Base-by-base conservation (phyloP, 1,140 invertebrate genomes). In the Ridgeia piscesae region DNA sequence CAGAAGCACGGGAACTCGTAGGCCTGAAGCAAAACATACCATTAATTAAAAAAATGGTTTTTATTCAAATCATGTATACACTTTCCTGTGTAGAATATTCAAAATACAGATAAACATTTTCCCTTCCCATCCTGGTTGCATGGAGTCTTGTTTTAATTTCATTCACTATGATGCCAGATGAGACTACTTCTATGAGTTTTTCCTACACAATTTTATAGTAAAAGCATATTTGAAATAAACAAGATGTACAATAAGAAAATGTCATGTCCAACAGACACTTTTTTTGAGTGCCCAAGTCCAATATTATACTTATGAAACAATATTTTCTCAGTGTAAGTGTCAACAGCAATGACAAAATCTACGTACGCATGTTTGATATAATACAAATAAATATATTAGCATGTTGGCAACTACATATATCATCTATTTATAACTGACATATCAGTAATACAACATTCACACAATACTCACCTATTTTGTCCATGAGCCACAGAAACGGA, bases 401-500 rank as follows among this genome's bases (percentile, higher is more conserved):
- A n/a, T n/a, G n/a, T n/a, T n/a, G n/a, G n/a, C n/a, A n/a, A n/a
- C n/a, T n/a, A n/a, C n/a, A n/a, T 42, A 42, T 11, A 77, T 31
- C 58, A 77, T 77, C 58, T 77, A 77, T 21, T 4, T 77, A 31
- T 77, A 17, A 77, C 58, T 77, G 17, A 77, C n/a, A n/a, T n/a
- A n/a, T n/a, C n/a, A 77, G 27, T 77, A 77, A 77, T 31, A 77
- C 6, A 90, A 17, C 8, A 6, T n/a, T n/a, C n/a, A 90, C 17
- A 33, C 35, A 27, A 90, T 21, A 90, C 31, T 50, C 31, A 93
- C 93, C 93, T 90, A 92, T 92, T 35, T 92, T 34, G 89, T 93
- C 93, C 9, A 93, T 89, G 35, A 93, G 50, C 42, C 91, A 92
- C 8, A 91, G 89, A 89, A 92, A 89, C 31, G 93, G 93, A 58